Conservation (phyloP, 2,888 invertebrate species). For the Ceramica pisi region DNA sequence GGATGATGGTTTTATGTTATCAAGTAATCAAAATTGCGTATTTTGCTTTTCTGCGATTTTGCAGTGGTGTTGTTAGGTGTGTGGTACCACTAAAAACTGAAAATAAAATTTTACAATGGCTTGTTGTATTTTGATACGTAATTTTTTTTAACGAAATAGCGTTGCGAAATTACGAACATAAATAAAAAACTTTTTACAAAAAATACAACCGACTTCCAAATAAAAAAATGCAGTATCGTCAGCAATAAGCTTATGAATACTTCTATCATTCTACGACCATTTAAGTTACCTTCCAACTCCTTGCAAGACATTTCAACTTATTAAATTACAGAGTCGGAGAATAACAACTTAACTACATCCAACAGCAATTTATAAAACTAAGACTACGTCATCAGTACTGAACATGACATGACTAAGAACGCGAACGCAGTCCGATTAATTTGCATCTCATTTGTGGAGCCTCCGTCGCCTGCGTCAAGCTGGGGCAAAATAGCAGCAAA, state of each 20-base stretch:
- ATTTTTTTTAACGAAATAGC: neutral
- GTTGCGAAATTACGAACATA: no score
- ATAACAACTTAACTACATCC: conserved; percentile 33
- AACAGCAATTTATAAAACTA: conserved; percentile 57
- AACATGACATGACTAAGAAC: conserved; percentile 61
- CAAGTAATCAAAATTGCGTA: no score
- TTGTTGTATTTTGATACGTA: no score
- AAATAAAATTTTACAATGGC: no score
- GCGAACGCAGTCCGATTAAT: conserved; percentile 60
- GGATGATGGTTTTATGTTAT: no score
- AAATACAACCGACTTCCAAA: no score
- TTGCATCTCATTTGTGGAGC: conserved; percentile 65
- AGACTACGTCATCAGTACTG: conserved; percentile 46
- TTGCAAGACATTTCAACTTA: conserved; percentile 4
- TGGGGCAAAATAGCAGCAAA: conserved; percentile 47
- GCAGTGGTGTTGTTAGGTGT: no score
- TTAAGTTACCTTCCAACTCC: conserved; percentile 22
- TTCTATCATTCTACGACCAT: neutral
- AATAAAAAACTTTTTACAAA: no score
- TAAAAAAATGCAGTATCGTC: no score
- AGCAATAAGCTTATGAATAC: conserved; percentile 10
- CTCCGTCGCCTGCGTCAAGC: conserved; percentile 41
- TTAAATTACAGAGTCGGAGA: conserved; percentile 9
- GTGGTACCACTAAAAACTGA: no score
- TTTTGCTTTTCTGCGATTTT: no score